Evolutionary conservation across 2,113 vertebrate genomes (phyloP), one percentile per base, ranked within the genome.

Genomic region (Plestiodon gilberti): DNA sequence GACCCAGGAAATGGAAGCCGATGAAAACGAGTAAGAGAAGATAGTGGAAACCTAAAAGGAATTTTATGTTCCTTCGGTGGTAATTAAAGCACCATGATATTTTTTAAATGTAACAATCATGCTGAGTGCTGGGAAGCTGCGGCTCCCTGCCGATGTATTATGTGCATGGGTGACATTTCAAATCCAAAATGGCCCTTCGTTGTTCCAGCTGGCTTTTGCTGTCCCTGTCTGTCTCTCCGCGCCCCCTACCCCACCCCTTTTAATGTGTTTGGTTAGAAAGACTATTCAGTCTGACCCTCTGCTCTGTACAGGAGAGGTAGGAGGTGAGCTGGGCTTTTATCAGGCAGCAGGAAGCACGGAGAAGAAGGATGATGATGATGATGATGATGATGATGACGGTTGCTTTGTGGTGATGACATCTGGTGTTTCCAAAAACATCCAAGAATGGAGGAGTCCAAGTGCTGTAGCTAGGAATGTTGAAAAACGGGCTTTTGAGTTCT

Each of bases 1-100:
- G 95, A 94, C 93, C 94, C 93, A 93, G 94, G 95, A 95, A 95
- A 95, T 93, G 92, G 91, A 92, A 79, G 89, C 78, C 25, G 89
- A 81, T 88, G 89, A 80, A 91, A 91, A 93, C 78, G 90, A 94
- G 90, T 71, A 28, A 83, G 87, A 92, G 85, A 92, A 83, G 77
- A 90, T 85, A 78, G 88, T 74, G 85, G 79, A 91, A 88, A 91
- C 91, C 91, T 95, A 95, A 95, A 95, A 95, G 93, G 93, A 83
- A 93, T 95, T 95, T 95, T 95, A 95, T 95, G 94, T 94, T 93
- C 93, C 91, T 92, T 93, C 87, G 90, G 87, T 86, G 92, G 89
- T 93, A 94, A 91, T 95, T 94, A 94, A 94, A 91, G 81, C 88
- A 87, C 87, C 40, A 55, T 90, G 79, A 90, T 90, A 90, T 87